A percentile compares a stretch with the other conserved stretches of the same genome.
Evolutionary conservation across 1,140 invertebrate genomes (phyloP).

Genomic region (Drosophila burlai): DNA sequence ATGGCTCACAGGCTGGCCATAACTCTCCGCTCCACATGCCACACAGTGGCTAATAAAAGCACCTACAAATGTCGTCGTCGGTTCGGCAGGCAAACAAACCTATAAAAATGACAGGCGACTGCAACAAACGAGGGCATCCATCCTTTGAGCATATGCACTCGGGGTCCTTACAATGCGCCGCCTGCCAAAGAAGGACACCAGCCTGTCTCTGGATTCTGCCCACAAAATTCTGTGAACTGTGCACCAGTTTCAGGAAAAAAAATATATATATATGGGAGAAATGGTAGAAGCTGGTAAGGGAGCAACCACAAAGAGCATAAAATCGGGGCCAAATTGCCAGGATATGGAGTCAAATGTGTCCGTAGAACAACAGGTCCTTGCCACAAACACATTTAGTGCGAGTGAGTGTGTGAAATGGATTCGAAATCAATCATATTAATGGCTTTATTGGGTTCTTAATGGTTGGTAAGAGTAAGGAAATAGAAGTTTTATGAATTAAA

Average conservation of each 20-base stretch:
- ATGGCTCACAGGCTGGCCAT: constrained; percentile 63
- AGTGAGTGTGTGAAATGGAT: constrained; percentile 42
- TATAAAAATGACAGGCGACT: constrained; percentile 81
- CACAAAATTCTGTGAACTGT: constrained; percentile 74
- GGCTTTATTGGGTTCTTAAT: constrained; percentile 56
- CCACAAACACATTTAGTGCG: constrained; percentile 61
- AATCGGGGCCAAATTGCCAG: constrained; percentile 71
- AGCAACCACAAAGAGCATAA: constrained; percentile 49
- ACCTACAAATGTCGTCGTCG: constrained; percentile 58
- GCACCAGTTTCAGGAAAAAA: constrained; percentile 41
- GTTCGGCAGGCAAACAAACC: constrained; percentile 71
- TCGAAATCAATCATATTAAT: constrained; percentile 75
- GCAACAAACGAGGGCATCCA: constrained; percentile 79
- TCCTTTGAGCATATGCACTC: constrained; percentile 29
- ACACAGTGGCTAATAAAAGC: constrained; percentile 66
- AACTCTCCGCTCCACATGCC: constrained; percentile 69
- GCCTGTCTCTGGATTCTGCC: constrained; percentile 25
- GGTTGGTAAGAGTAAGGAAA: background rate
- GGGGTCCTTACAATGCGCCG: constrained; percentile 13
- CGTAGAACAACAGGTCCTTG: constrained; percentile 67
- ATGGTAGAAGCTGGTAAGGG: background rate
- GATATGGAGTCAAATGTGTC: constrained; percentile 61
- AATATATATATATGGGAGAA: background rate
- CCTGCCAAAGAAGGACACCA: constrained; percentile 58
- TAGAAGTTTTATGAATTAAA: too few species aligned